Evolutionary conservation across 92 coral and sea anemone genomes (phyloP).

Genomic region (Desmophyllum pertusum): DNA sequence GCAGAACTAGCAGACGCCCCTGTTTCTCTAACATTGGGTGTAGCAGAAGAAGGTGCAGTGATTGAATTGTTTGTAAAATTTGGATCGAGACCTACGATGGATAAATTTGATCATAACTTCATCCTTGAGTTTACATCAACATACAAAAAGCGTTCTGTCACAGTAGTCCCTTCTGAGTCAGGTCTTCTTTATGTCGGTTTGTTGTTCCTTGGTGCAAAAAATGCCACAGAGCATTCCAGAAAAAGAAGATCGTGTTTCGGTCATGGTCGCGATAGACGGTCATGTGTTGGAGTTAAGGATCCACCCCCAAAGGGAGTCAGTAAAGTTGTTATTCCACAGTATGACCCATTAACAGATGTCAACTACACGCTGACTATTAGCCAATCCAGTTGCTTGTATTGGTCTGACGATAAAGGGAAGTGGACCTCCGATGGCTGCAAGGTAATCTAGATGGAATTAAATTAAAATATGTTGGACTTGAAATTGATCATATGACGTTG

Average conservation of each 20-base stretch:
- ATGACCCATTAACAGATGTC: slow-evolving; percentile 41
- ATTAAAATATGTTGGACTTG: no score
- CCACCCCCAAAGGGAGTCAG: slow-evolving; percentile 39
- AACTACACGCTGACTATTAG: slow-evolving; percentile 51
- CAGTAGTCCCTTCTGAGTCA: slow-evolving; percentile 10
- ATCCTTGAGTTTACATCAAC: background rate
- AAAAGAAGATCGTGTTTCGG: no score
- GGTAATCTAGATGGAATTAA: background rate
- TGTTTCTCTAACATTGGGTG: background rate
- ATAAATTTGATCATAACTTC: slow-evolving; percentile 8
- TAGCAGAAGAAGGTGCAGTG: background rate
- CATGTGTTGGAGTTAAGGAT: slow-evolving; percentile 55
- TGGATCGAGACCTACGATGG: slow-evolving; percentile 15
- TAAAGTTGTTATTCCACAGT: slow-evolving; percentile 24
- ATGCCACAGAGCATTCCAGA: no score
- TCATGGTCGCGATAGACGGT: slow-evolving; percentile 49
- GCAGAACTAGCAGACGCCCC: slow-evolving; percentile 15
- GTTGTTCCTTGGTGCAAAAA: background rate
- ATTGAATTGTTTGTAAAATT: slow-evolving; percentile 18
- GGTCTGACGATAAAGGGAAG: slow-evolving; percentile 48
- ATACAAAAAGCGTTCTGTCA: background rate
- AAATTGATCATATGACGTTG: no score
- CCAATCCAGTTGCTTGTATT: slow-evolving; percentile 53
- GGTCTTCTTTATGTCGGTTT: slow-evolving; percentile 16
- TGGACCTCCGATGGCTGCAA: slow-evolving; percentile 61